Conservation (phyloP, 2,888 invertebrate genomes). For the Zygaena filipendulae region DNA sequence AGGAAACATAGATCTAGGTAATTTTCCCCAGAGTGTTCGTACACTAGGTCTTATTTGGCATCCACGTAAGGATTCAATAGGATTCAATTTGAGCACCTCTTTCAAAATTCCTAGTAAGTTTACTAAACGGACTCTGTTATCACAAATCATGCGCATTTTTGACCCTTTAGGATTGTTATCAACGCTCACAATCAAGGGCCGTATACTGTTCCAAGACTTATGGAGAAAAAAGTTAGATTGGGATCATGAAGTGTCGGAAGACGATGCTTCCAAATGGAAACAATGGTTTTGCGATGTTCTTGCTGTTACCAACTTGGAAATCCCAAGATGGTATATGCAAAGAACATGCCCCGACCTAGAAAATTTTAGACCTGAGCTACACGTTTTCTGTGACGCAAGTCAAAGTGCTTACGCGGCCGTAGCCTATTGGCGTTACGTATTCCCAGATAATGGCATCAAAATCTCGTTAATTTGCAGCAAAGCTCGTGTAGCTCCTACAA, state of each 20-base stretch:
- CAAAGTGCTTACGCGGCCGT: slow-evolving; percentile 11
- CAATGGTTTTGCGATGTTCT: slow-evolving; percentile 6
- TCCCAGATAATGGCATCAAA: slow-evolving; percentile 1
- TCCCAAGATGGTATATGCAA: slow-evolving; percentile 9
- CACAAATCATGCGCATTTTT: too few species aligned
- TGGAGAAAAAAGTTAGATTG: slow-evolving; percentile 7
- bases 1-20: slow-evolving; percentile 4
- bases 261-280: not conserved
- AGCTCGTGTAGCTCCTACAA: slow-evolving; percentile 7
- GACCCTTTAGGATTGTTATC: too few species aligned
- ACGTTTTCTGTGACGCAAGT: slow-evolving; percentile 12
- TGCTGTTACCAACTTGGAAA: slow-evolving; percentile 4
- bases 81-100: slow-evolving; percentile 6
- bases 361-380: slow-evolving; percentile 6
- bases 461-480: slow-evolving; percentile 9
- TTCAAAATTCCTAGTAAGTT: slow-evolving; percentile 6
- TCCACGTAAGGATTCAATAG: too few species aligned
- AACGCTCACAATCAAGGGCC: too few species aligned
- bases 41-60: slow-evolving; percentile 12
- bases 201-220: too few species aligned
- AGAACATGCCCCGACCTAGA: too few species aligned
- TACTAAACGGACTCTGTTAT: too few species aligned
- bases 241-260: slow-evolving; percentile 6
- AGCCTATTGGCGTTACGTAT: slow-evolving; percentile 6
- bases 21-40: slow-evolving; percentile 4